Base-by-base conservation (phyloP, 92 coral and sea anemone genomes). In the Paragorgia papillata region DNA sequence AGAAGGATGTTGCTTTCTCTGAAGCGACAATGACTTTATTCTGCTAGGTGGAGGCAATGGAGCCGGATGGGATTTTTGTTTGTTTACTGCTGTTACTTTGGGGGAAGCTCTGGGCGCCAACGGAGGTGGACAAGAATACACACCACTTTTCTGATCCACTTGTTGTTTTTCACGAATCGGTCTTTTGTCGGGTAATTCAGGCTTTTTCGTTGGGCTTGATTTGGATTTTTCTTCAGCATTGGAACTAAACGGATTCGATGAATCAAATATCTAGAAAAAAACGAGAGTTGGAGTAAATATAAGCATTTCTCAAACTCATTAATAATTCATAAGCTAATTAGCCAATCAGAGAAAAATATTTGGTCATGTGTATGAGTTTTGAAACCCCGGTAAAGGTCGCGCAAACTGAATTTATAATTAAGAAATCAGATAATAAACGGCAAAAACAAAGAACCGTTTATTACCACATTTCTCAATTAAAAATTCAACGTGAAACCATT, bases 31-130 rank as follows among this genome's bases (percentile, higher is more conserved):
- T 26, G 57, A 26, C 26, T 71, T 53, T 13, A 55, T 27, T 71
- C 64, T 53, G 15, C 66, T 40, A 24, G 49, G 80, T 6, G 89
- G 89, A 22, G 86, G 89, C 15, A 62, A 32, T 39, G 89, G 89
- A 7, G 89, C 89, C 29, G 86, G 82, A 49, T 85, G 76, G 12
- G 82, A 57, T 49, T 85, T 85, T 0, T 65, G 51, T 28, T 85
- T 80, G 31, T 57, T 54, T 20, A 75, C 61, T 29, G 82, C 82
- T 0, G 82, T 82, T 0, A 83, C 73, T 55, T 67, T 67, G 9
- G 56, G 37, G 1, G 81, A 53, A 7, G 21, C 57, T 46, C 66
- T 22, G 9, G 77, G 66, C 17, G 63, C 54, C 5, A 32, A 26
- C 40, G 75, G 33, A 15, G 84, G 75, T 37, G 74, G 74, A 14